These are phyloP conservation scores for Drosophila differens DNA, from an alignment of 2,888 invertebrate genomes.

Conservation along the genomic window DNA sequence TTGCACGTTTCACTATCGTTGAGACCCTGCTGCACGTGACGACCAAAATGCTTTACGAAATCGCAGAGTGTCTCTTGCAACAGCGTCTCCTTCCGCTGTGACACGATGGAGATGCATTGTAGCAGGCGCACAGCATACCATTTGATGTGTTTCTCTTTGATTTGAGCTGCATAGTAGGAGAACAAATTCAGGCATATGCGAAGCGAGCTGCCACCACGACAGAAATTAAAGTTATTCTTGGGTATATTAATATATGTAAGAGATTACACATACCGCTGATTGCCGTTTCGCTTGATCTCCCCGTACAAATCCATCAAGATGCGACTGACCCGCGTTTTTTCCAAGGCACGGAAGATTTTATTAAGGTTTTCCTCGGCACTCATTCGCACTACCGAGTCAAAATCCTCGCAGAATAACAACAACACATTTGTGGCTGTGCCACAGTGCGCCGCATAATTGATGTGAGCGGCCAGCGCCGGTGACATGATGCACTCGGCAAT, in stretches of 20 bases:
- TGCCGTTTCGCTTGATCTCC: conserved; percentile 92
- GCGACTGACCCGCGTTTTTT: conserved; percentile 89
- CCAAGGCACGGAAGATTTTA: conserved; percentile 89
- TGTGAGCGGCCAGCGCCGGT: conserved; percentile 84
- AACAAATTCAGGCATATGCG: conserved; percentile 92
- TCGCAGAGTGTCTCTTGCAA: conserved; percentile 84
- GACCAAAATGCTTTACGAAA: conserved; percentile 83
- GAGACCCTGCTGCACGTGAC: conserved; percentile 83
- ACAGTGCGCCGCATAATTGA: conserved; percentile 88
- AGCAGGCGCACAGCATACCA: conserved; percentile 91
- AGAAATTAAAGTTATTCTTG: neutral
- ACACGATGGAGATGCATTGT: conserved; percentile 90
- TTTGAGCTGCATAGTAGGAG: conserved; percentile 90
- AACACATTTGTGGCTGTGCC: conserved; percentile 90
- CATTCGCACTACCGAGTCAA: conserved; percentile 91
- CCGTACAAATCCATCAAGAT: conserved; percentile 93
- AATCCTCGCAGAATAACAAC: conserved; percentile 90
- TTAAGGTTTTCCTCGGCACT: conserved; percentile 93
- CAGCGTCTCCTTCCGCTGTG: conserved; percentile 88
- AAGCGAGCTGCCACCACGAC: conserved; percentile 87
- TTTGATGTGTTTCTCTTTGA: conserved; percentile 91
- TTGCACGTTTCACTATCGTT: conserved; percentile 84
- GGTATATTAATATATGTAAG: neutral
- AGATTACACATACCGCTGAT: conserved; percentile 78
- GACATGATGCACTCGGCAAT: conserved; percentile 90